These are phyloP conservation scores for Drosophila mauritiana DNA, from an alignment of 1,140 invertebrate genomes.

Conservation along the genomic window DNA sequence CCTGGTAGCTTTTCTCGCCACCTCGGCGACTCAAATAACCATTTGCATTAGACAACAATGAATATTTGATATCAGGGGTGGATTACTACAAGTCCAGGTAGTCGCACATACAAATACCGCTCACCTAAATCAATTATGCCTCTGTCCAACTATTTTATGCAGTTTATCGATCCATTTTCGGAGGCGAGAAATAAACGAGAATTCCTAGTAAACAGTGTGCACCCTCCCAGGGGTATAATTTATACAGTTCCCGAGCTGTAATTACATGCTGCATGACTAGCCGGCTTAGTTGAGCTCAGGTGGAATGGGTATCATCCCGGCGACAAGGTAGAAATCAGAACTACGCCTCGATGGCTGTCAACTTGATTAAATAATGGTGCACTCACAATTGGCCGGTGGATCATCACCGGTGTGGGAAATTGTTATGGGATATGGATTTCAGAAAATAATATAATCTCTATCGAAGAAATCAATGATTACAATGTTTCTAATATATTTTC, in stretches of 20 bases:
- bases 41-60: conserved; percentile 32
- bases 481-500: too few relatives aligned
- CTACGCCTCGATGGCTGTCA: conserved; percentile 9
- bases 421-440: not conserved
- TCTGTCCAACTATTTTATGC: conserved; percentile 15
- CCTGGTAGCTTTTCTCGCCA: conserved; percentile 5
- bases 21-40: conserved; percentile 24
- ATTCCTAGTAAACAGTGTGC: not conserved
- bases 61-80: conserved; percentile 27
- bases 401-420: not conserved
- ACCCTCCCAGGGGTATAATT: conserved; percentile 17
- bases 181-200: not conserved
- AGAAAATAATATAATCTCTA: not conserved
- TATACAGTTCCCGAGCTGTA: not conserved
- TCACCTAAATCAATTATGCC: conserved; percentile 18
- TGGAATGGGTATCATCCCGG: not conserved
- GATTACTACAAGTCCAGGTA: conserved; percentile 1
- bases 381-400: not conserved
- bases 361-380: conserved; percentile 3
- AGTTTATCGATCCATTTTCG: conserved; percentile 30
- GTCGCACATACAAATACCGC: not conserved
- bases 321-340: not conserved
- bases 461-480: too few relatives aligned
- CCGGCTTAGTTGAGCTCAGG: not conserved
- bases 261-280: conserved; percentile 14